Evolutionary conservation across 35 echinoderm and acorn worm genomes (phyloP), one percentile per base, ranked within the genome.

Genomic region (Patiria miniata): DNA sequence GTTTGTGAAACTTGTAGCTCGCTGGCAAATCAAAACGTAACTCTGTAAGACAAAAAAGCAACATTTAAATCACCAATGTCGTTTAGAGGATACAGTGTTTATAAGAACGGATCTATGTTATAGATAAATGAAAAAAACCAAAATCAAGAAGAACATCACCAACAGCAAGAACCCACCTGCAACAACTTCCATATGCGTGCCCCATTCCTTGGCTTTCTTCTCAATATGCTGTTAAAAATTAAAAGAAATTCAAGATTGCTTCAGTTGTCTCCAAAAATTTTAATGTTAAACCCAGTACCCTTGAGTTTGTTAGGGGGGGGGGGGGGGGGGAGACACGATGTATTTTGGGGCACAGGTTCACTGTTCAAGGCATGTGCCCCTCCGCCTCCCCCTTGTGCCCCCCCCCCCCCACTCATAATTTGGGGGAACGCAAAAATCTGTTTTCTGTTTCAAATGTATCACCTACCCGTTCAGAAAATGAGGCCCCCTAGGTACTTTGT

Each of bases 1-100:
- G 89, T 52, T 96, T 96, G 83, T 96, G 94, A 47, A 96, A 96
- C 77, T 92, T 96, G 83, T 96, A 96, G 23, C 89, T 77, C 17
- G 94, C 80, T 39, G 94, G 89, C 12, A 96, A 56, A 83, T 96
- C 90, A 89, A 89, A 95, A 68, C 93, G 89, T 39, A 95, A 57
- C 51, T 95, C 93, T 88, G 80, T 5, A 79, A 53, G 79, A 52
- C 51, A 78, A 42, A 65, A 18, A 22, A 84, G 44, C 40, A 50
- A 54, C 29, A 78, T 82, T 37, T n/a, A 82, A 88, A 22, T 15
- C 51, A 77, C 36, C 79, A 80, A 79, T 57, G 53, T 8, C 78
- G 78, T 78, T 44, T 5, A 7, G 39, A 4, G 39, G 1, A 73
- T 61, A n/a, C n/a, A n/a, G n/a, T n/a, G n/a, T n/a, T n/a, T n/a